Evolutionary conservation across 2,797 vertebrate species (phyloP), one percentile per base, ranked within the genome.

Genomic region (Ctenopoma multispine): DNA sequence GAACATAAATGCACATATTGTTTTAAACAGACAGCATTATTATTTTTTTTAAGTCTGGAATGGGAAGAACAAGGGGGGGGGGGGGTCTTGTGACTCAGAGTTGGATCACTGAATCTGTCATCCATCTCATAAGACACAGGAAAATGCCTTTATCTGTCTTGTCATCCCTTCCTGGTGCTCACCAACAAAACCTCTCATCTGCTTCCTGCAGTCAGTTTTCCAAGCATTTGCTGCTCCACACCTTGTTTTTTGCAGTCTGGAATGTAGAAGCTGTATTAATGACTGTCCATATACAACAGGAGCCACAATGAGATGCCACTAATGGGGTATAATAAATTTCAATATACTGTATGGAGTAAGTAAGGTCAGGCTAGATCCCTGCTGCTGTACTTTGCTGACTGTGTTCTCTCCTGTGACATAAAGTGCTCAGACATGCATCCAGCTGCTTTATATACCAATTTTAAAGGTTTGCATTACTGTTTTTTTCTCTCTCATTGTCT

Each of bases 391-490:
- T 65, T 21, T 47, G 57, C 48, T 72, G 55, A 77, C 63, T 60
- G 1, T 48, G 54, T 65, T 65, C 69, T 64, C 20, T 64, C 15
- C 53, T 63, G 53, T 57, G 41, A 66, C 58, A 67, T 59, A 56
- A 80, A 85, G 58, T 62, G 21, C 62, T 69, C 54, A 77, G 50
- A 74, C 68, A 75, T 64, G 73, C 55, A 72, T 72, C 72, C 72
- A 70, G 55, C 78, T 75, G 79, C 60, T 78, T 79, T 20, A 75
- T 62, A 79, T 61, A 75, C 70, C 38, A 20, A 18, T 54, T 80
- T 79, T 56, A 73, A 79, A 78, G 44, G 24, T 70, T 82, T 80
- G 29, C 55, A 50, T 81, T 73, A 55, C 21, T 14, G 3, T 59
- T 71, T 77, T 50, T 61, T 50, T 15, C n/a, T 23, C 24, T 49